phyloP scores from a whole-genome alignment of 2,113 vertebrate genomes.

The Microtus ochrogaster region DNA sequence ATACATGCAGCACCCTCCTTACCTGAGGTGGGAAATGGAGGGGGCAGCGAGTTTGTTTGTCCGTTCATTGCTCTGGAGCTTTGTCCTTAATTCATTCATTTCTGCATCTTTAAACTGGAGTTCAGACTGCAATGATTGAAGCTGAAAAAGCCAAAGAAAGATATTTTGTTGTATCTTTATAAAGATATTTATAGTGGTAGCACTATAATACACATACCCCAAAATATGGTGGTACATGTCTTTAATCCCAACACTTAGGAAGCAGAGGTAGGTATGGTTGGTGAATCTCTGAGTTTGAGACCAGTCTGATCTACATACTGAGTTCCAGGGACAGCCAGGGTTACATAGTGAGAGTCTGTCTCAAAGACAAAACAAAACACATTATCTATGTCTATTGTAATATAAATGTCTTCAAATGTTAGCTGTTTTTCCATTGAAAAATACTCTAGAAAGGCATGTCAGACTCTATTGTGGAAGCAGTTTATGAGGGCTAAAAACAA shows the following conservation, averaged over 20 bases:
- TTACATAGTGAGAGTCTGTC: background rate
- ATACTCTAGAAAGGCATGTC: background rate
- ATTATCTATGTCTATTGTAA: background rate
- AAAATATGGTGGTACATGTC: too few species aligned
- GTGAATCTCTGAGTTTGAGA: background rate
- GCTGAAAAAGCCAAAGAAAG: constrained; percentile 85
- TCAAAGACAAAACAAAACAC: background rate
- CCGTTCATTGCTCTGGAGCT: constrained; percentile 90
- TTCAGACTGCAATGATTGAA: constrained; percentile 94
- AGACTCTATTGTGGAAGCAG: background rate
- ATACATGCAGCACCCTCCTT: background rate
- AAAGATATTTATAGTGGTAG: too few species aligned
- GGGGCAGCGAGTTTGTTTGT: constrained; percentile 77
- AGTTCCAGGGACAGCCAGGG: background rate
- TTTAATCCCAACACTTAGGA: background rate
- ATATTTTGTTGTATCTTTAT: background rate
- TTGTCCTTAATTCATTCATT: constrained; percentile 94
- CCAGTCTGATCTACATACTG: background rate
- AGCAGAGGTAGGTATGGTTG: background rate
- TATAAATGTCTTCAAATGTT: background rate
- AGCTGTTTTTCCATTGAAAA: background rate
- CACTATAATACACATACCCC: background rate
- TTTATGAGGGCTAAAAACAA: constrained; percentile 36
- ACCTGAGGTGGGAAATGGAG: constrained; percentile 87
- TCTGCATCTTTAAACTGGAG: constrained; percentile 98